Base-by-base conservation (phyloP, 2,797 vertebrate genomes). In the Chaenodraco wilsoni region DNA sequence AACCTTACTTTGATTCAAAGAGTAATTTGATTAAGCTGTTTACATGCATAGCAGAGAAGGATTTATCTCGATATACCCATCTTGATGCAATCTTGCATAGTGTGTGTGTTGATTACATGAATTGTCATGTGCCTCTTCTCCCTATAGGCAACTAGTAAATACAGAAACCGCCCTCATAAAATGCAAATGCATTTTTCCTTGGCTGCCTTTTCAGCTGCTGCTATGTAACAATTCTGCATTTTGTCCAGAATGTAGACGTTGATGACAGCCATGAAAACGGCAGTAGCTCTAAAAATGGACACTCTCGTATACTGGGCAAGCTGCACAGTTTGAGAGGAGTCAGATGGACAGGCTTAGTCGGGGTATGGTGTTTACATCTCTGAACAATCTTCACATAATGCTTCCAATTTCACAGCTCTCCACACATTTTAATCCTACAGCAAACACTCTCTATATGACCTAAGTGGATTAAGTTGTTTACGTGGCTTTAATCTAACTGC, bases 21-120 rank as follows among this genome's bases (percentile, higher is more conserved):
- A 78, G 82, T 89, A 87, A 89, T 90, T 88, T 86, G 75, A 91
- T 91, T 89, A 90, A 85, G 79, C 66, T 86, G 78, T 89, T 90
- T 84, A 78, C 78, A 81, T 72, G 89, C 81, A 67, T 65, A 77
- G 57, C 71, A 62, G 69, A 73, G 21, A 23, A 74, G 55, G 69
- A 81, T 88, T 89, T 87, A 85, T 87, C 82, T 84, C 67, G 69
- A 88, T 76, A 72, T 72, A 74, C 40, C 17, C 31, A 86, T 83
- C 80, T 76, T 76, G 69, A 78, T 76, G 57, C 72, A 81, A 84
- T 90, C 78, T 71, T 67, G 67, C 76, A 76, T 66, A 69, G 60
- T 65, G 60, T 65, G 60, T 41, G 54, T 65, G 45, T 73, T 84
- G 58, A 86, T 74, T 82, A 40, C 87, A 84, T 74, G 76, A 49